These are phyloP conservation scores for Hybognathus amarus DNA, from an alignment of 2,797 vertebrate species.

Conservation along the genomic window DNA sequence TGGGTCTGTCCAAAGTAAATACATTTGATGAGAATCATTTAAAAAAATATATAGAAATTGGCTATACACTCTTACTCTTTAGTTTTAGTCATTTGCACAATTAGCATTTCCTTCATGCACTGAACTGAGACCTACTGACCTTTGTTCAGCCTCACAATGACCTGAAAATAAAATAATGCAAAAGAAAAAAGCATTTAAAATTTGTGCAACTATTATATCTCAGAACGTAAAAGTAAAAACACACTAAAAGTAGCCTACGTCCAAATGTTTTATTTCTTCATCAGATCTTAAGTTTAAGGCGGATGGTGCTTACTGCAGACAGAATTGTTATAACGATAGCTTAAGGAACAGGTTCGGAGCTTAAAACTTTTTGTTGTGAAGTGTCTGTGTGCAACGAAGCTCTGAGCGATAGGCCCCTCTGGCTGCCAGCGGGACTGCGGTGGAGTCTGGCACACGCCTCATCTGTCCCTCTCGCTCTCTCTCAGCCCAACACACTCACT, in stretches of 20 bases:
- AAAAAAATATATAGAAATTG: background rate
- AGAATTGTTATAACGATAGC: slow-evolving; percentile 5
- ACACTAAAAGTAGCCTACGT: background rate
- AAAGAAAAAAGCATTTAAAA: background rate
- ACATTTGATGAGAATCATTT: background rate
- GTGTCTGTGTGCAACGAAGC: slow-evolving; percentile 6
- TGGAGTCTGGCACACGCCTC: slow-evolving; percentile 51
- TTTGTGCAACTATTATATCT: background rate
- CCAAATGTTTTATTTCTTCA: background rate
- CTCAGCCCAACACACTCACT: slow-evolving; percentile 36
- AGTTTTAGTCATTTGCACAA: background rate
- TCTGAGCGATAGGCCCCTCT: slow-evolving; percentile 39
- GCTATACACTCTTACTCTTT: background rate
- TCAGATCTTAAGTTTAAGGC: background rate
- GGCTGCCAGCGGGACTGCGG: slow-evolving; percentile 48
- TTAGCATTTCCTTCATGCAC: slow-evolving; percentile 9
- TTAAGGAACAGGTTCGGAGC: background rate
- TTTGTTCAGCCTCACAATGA: background rate
- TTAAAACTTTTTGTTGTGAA: background rate
- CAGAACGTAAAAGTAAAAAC: background rate
- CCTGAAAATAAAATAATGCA: background rate
- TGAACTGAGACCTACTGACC: background rate
- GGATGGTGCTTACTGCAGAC: background rate
- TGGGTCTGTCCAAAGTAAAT: slow-evolving; percentile 21
- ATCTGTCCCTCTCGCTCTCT: slow-evolving; percentile 33